Evolutionary conservation across 2,888 invertebrate species (phyloP), one percentile per base, ranked within the genome.

Genomic region (Unio delphinus): DNA sequence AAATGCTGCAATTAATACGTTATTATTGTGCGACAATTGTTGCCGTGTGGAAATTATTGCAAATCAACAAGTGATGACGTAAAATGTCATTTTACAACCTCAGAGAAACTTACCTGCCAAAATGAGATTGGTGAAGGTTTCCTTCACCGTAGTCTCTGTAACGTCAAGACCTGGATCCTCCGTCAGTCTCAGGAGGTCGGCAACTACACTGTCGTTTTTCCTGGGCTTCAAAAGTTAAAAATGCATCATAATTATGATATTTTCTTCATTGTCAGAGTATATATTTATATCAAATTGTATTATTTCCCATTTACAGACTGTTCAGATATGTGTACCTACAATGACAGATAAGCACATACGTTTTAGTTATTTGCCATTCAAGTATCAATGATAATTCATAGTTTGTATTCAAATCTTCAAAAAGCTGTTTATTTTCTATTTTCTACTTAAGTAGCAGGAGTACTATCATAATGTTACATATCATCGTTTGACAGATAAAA

Each of bases 51-150:
- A 3, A 45, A 45, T 15, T 45, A 3, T 11, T 45, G 18, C 30
- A 26, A 62, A 28, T 8, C 34, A 18, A 23, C 23, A 18, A 1
- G 59, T 18, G n/a, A 30, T 62, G 20, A 62, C 28, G 11, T 62
- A 62, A 11, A n/a, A 3, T 45, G 2, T 4, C 3, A 3, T 11
- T 45, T 11, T 11, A 15, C 45, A 15, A 45, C 15, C 45, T 23
- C 4, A 66, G 26, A 26, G 26, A 56, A 5, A 64, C 68, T 58
- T 65, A 84, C 85, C 85, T 72, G 85, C 85, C 20, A 86, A 72
- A 57, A 86, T 80, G n/a, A 84, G 79, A 68, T 86, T 86, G 23
- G 85, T 86, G 67, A 84, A 86, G 15, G 81, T 80, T 73, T 86
- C 84, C 69, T 83, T 84, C 11, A 81, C 69, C 0, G 83, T 83